Evolutionary conservation across 2,888 invertebrate species (phyloP).

Genomic region (Chalcis sispes): DNA sequence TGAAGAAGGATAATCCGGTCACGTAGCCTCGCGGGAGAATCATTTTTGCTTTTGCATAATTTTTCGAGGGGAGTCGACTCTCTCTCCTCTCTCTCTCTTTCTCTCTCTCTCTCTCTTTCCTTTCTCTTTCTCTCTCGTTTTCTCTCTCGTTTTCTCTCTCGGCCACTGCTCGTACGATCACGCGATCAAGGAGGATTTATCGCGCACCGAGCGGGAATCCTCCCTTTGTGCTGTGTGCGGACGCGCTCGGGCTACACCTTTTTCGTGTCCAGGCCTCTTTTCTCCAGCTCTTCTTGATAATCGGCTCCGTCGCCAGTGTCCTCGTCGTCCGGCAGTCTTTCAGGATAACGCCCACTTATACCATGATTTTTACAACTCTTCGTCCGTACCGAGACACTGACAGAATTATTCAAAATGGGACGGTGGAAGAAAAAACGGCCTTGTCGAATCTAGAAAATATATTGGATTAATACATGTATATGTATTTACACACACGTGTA

Average conservation of each 20-base stretch:
- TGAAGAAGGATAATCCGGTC: slow-evolving; percentile 38
- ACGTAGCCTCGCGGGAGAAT: slow-evolving; percentile 43
- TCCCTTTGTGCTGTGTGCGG: slow-evolving; percentile 6
- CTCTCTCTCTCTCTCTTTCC: not conserved
- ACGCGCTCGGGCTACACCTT: slow-evolving; percentile 42
- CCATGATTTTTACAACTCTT: slow-evolving; percentile 31
- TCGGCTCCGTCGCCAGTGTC: not conserved
- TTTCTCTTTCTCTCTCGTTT: no score
- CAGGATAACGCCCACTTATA: slow-evolving; percentile 34
- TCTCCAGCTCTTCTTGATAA: slow-evolving; percentile 46
- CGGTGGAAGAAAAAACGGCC: slow-evolving; percentile 5
- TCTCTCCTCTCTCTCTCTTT: not conserved
- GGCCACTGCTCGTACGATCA: slow-evolving; percentile 21
- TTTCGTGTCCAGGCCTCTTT: slow-evolving; percentile 46
- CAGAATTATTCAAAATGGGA: not conserved
- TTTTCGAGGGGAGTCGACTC: no score
- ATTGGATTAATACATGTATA: no score
- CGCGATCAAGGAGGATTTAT: slow-evolving; percentile 47
- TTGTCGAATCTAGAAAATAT: slow-evolving; percentile 39
- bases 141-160: no score
- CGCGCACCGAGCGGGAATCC: not conserved
- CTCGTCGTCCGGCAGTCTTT: slow-evolving; percentile 15
- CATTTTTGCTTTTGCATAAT: slow-evolving; percentile 55
- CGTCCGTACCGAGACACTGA: not conserved
- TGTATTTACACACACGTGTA: no score